Percentiles rank a stretch among this genome's conserved stretches.
phyloP scores from a whole-genome alignment of 2,888 invertebrate genomes.

The Euzetes globulus region DNA sequence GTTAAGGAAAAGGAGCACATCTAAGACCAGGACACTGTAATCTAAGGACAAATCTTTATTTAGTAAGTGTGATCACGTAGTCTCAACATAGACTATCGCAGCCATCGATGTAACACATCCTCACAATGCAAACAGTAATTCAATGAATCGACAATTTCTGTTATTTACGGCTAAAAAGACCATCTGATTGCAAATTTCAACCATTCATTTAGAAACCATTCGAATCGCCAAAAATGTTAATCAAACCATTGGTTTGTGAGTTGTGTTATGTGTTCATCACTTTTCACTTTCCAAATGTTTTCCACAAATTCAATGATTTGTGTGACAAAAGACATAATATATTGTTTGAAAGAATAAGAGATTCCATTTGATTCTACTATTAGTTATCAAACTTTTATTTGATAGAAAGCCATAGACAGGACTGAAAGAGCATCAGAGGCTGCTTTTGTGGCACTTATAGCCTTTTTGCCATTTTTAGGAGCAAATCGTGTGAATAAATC shows the following conservation, averaged over 20 bases:
- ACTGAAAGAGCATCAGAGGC: not conserved
- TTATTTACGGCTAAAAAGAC: not conserved
- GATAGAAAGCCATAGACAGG: not conserved
- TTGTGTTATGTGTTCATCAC: too few relatives aligned
- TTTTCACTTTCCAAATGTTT: not conserved
- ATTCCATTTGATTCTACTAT: not conserved
- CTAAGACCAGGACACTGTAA: not conserved
- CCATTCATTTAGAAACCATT: not conserved
- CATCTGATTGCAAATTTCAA: not conserved
- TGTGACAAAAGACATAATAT: not conserved
- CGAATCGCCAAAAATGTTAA: too few relatives aligned
- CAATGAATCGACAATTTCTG: slow-evolving; percentile 2
- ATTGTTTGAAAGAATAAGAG: not conserved
- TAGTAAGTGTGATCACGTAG: not conserved
- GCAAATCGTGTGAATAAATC: slow-evolving; percentile 9
- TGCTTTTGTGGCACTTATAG: not conserved
- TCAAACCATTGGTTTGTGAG: too few relatives aligned
- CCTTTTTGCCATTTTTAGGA: not conserved
- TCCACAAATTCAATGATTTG: not conserved
- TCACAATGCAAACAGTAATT: slow-evolving; percentile 2
- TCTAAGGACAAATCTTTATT: not conserved
- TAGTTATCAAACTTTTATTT: not conserved
- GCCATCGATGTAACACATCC: not conserved
- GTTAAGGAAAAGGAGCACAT: not conserved
- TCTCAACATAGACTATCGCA: not conserved